Base-by-base conservation (phyloP, 2,113 vertebrate species). In the Periophthalmodon schlosseri region DNA sequence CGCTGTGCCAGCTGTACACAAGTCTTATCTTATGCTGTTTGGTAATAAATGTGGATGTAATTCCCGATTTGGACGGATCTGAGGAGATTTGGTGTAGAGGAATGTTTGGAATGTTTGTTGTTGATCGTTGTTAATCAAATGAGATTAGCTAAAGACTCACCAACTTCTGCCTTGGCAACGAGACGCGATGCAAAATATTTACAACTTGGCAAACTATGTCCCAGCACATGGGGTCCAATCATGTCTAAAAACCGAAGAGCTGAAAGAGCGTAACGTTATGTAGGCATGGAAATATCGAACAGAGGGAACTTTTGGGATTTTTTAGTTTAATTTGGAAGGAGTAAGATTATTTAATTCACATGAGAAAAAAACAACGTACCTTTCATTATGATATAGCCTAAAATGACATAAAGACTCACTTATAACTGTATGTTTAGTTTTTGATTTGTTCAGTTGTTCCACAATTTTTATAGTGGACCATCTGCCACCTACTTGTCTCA, bases 61-160 rank as follows among this genome's bases (percentile, higher is more conserved):
- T 39, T 44, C n/a, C 63, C 44, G 63, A 65, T 39, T 65, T 36
- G 34, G 34, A 39, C 20, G 63, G 34, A 65, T 65, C 63, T 65
- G 34, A 18, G 18, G 63, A 65, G 63, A 65, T 65, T 65, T 39
- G 34, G 63, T 65, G 34, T 65, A n/a, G 63, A 65, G 63, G 63
- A 65, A 65, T 65, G 63, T 34, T 39, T 34, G 34, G 63, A 65
- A 65, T 65, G 63, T 34, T 39, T 34, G 34, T 65, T 65, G 63
- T 65, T 65, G 63, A 39, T 65, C 34, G 34, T 65, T 65, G 63
- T 39, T 65, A 65, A 65, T 65, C 63, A 65, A 65, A 65, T 65
- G 63, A 65, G 63, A 65, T 65, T 65, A 65, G 20, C 63, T 65
- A 65, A 65, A 65, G 63, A 65, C 63, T 65, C 63, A 65, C 63